Conservation (phyloP, 1,140 invertebrate species). For the Halyomorpha halys region DNA sequence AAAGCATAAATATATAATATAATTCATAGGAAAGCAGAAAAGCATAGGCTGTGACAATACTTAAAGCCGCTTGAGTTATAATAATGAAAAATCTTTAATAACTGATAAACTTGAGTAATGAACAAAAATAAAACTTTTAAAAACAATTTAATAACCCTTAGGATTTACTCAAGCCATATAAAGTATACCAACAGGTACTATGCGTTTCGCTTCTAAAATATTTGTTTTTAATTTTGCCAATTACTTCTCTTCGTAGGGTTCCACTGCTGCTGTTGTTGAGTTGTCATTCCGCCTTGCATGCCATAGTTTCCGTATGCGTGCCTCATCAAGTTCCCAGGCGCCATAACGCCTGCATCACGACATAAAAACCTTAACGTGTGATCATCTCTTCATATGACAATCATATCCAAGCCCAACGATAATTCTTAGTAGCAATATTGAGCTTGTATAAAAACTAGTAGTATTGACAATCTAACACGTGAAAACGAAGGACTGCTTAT, state of each 20-base stretch:
- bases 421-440: conserved; percentile 9
- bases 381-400: not conserved
- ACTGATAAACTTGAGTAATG: not conserved
- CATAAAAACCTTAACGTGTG: conserved; percentile 12
- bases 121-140: not conserved
- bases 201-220: conserved; percentile 13
- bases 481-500: not conserved
- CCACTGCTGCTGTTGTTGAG: conserved; percentile 48
- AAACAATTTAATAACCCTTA: not conserved
- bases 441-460: conserved; percentile 7
- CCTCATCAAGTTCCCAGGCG: conserved; percentile 44
- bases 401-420: conserved; percentile 8
- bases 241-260: conserved; percentile 48
- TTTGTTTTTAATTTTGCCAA: conserved; percentile 14
- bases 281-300: conserved; percentile 42
- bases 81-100: not conserved
- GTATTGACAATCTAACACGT: conserved; percentile 5
- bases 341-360: conserved; percentile 39
- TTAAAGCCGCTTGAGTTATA: conserved; percentile 16
- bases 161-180: conserved; percentile 19
- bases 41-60: conserved; percentile 14
- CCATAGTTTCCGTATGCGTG: conserved; percentile 50
- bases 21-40: conserved; percentile 11
- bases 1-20: conserved; percentile 7
- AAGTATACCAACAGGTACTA: conserved; percentile 17